These are phyloP conservation scores for Thalassaphorura encarpata DNA, from an alignment of 1,140 invertebrate genomes.

Conservation along the genomic window DNA sequence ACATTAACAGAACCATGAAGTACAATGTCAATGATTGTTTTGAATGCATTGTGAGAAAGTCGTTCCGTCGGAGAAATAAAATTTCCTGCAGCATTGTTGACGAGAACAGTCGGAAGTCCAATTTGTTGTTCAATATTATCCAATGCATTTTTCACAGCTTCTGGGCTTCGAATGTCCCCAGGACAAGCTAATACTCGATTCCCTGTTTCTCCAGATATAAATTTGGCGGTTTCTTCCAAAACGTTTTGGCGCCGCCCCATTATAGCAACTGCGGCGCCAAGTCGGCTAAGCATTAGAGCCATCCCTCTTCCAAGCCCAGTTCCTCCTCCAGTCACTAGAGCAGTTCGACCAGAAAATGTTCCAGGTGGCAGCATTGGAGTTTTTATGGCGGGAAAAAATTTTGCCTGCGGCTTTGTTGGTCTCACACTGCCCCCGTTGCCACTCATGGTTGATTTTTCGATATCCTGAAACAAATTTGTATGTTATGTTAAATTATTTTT, in stretches of 20 bases:
- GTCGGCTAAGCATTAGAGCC: slow-evolving; percentile 41
- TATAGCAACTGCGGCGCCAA: slow-evolving; percentile 48
- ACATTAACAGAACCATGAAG: slow-evolving; percentile 47
- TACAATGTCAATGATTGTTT: slow-evolving; percentile 48
- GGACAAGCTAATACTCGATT: slow-evolving; percentile 39
- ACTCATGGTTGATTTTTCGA: too few species aligned
- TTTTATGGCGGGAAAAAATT: slow-evolving; percentile 35
- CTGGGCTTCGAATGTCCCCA: slow-evolving; percentile 44
- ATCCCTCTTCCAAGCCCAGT: slow-evolving; percentile 40
- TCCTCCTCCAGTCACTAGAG: slow-evolving; percentile 44
- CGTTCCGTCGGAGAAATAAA: slow-evolving; percentile 48
- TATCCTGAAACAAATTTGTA: too few species aligned
- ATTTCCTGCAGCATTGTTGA: slow-evolving; percentile 53
- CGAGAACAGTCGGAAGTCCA: slow-evolving; percentile 45
- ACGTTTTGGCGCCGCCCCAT: slow-evolving; percentile 43
- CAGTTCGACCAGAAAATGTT: slow-evolving; percentile 41
- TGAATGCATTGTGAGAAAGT: slow-evolving; percentile 46
- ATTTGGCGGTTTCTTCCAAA: slow-evolving; percentile 43
- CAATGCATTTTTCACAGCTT: slow-evolving; percentile 41
- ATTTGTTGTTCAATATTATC: slow-evolving; percentile 42
- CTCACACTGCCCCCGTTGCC: too few species aligned
- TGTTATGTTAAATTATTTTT: too few species aligned
- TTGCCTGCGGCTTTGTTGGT: slow-evolving; percentile 35
- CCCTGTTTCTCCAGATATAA: slow-evolving; percentile 41
- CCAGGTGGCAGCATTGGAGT: slow-evolving; percentile 37